phyloP scores from a whole-genome alignment of 2,113 vertebrate species.

The Panthera uncia region DNA sequence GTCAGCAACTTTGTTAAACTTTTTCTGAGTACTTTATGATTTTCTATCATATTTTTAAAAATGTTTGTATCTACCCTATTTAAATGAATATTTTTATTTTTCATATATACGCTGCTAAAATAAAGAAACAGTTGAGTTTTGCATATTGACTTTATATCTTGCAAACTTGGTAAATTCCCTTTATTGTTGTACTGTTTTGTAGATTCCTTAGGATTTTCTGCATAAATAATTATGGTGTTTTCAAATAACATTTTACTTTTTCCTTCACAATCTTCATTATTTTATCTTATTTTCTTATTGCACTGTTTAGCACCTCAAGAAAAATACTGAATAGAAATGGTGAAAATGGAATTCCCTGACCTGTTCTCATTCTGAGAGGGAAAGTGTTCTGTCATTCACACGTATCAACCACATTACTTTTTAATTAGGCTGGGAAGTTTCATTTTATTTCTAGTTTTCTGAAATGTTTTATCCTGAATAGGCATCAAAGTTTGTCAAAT shows the following conservation, averaged over 20 bases:
- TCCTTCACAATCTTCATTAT: neutral
- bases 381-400: neutral
- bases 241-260: neutral
- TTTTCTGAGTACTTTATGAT: neutral
- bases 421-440: neutral
- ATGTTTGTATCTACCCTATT: neutral
- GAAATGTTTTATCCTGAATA: neutral
- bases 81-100: neutral
- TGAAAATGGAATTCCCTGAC: neutral
- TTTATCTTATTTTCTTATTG: neutral
- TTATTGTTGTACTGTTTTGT: neutral
- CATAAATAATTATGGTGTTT: neutral
- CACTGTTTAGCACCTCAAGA: neutral
- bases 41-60: neutral
- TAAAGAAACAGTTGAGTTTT: neutral
- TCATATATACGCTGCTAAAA: neutral
- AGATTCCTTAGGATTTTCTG: neutral
- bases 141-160: neutral
- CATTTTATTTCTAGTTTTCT: neutral
- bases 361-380: neutral
- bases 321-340: neutral
- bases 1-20: neutral
- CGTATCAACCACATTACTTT: neutral
- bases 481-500: neutral
- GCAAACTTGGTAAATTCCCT: neutral